These are phyloP conservation scores for Psittacula cyanocephala DNA, from an alignment of 2,113 vertebrate genomes.

Conservation along the genomic window DNA sequence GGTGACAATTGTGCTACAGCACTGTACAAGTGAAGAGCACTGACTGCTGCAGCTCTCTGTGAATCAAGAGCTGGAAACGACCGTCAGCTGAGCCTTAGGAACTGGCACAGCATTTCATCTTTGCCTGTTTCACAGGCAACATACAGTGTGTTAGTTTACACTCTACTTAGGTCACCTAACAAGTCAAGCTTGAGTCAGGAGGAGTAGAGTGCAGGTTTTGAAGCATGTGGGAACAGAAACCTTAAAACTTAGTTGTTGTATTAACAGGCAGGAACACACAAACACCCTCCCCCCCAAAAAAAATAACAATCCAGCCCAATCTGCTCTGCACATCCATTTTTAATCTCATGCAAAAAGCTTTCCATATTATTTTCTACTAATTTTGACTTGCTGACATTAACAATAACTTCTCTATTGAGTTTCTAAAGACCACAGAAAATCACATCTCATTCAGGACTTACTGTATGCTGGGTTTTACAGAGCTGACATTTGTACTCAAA, in stretches of 20 bases:
- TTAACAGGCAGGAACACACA: neutral
- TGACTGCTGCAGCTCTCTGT: neutral
- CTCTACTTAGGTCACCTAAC: neutral
- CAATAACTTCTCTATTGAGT: neutral
- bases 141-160: neutral
- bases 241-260: neutral
- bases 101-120: neutral
- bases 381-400: neutral
- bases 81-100: neutral
- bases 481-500: conserved; percentile 81
- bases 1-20: neutral
- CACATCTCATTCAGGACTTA: conserved; percentile 56
- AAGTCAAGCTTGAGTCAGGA: neutral
- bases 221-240: neutral
- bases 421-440: neutral
- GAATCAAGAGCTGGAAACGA: neutral
- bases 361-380: neutral
- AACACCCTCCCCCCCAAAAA: neutral
- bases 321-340: neutral
- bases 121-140: neutral
- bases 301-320: neutral
- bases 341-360: neutral
- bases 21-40: neutral
- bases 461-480: conserved; percentile 81
- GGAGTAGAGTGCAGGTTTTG: neutral